A percentile compares a stretch with the other conserved stretches of the same genome.
phyloP scores from a whole-genome alignment of 2,113 vertebrate species.

The Corythaeola cristata region DNA sequence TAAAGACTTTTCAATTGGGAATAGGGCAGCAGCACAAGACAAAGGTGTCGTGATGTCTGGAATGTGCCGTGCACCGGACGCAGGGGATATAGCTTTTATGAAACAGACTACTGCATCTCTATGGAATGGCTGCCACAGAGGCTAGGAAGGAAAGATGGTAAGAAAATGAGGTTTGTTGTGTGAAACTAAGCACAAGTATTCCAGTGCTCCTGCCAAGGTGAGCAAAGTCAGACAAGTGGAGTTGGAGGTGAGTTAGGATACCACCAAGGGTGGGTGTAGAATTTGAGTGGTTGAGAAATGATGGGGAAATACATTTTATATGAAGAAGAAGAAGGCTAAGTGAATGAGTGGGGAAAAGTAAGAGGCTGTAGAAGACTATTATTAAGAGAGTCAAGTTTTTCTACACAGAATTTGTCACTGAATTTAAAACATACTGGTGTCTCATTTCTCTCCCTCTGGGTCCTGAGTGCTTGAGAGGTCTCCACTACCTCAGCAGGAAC shows the following conservation, averaged over 20 bases:
- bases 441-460: background rate
- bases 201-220: background rate
- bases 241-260: background rate
- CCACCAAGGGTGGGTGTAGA: background rate
- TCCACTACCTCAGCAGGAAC: background rate
- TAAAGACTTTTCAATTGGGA: background rate
- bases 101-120: background rate
- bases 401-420: background rate
- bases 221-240: background rate
- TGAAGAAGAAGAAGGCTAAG: background rate
- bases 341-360: background rate
- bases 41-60: rapidly evolving
- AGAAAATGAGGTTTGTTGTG: background rate
- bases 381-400: background rate
- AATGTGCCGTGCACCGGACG: background rate
- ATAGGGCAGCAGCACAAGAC: background rate
- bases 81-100: background rate
- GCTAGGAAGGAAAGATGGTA: background rate
- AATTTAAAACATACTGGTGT: background rate
- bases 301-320: background rate
- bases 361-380: background rate
- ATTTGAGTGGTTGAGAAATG: background rate
- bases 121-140: background rate
- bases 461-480: background rate
- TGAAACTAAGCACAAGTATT: background rate